These are phyloP conservation scores for Scaptomyza graminum DNA, from an alignment of 1,140 invertebrate species.

Conservation along the genomic window DNA sequence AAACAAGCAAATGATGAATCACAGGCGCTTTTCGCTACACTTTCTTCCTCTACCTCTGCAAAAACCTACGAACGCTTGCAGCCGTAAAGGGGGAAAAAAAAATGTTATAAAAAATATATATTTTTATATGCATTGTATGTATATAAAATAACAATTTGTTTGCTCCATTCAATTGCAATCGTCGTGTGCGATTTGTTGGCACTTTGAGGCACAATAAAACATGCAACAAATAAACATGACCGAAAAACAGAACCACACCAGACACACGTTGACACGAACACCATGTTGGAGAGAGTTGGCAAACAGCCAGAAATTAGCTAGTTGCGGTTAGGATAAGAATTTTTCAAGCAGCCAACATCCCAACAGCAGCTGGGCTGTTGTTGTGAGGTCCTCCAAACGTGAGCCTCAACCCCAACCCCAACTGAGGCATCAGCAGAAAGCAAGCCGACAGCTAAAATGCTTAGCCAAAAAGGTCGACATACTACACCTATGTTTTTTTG, in stretches of 20 bases:
- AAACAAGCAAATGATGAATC: constrained; percentile 45
- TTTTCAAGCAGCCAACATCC: constrained; percentile 22
- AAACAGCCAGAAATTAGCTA: constrained; percentile 62
- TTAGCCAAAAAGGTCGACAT: constrained; percentile 38
- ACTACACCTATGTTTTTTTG: constrained; percentile 2
- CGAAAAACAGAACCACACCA: constrained; percentile 25
- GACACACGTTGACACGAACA: constrained; percentile 10
- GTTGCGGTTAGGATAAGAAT: constrained; percentile 38
- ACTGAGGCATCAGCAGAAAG: no score
- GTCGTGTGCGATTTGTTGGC: constrained; percentile 54
- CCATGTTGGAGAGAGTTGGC: constrained; percentile 50
- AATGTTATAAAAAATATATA: not conserved
- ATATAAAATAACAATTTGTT: constrained; percentile 7
- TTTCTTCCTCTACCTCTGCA: no score
- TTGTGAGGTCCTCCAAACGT: not conserved
- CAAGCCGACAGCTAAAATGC: constrained; percentile 6
- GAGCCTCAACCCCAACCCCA: not conserved
- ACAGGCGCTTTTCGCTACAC: constrained; percentile 4
- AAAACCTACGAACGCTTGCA: not conserved
- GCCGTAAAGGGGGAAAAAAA: not conserved
- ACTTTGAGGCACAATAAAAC: constrained; percentile 54
- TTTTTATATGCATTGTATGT: constrained; percentile 15
- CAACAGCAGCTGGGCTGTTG: not conserved
- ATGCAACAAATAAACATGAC: constrained; percentile 72
- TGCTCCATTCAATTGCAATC: constrained; percentile 37